phyloP scores from a whole-genome alignment of 2,797 vertebrate genomes.

The Sebastes taczanowskii region DNA sequence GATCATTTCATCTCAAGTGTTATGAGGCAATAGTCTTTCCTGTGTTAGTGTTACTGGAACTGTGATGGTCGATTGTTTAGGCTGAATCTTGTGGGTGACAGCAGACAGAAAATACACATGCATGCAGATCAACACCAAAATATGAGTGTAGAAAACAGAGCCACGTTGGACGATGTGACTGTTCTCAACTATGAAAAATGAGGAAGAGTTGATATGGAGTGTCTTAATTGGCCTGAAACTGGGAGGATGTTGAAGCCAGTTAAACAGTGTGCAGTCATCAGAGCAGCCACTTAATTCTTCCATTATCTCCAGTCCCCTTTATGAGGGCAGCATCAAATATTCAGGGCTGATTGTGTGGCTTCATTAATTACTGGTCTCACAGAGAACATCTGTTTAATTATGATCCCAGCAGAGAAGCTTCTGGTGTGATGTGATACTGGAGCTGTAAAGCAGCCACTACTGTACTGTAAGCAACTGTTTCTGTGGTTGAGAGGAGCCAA shows the following conservation, averaged over 20 bases:
- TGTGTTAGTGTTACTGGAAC: background rate
- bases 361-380: conserved; percentile 75
- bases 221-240: conserved; percentile 5
- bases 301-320: conserved; percentile 70
- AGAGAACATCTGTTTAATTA: conserved; percentile 78
- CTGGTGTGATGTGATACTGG: conserved; percentile 75
- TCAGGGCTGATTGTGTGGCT: conserved; percentile 67
- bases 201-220: background rate
- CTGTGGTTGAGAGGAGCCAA: conserved; percentile 33
- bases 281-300: conserved; percentile 64
- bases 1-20: background rate
- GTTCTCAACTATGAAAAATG: background rate
- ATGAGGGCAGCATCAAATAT: conserved; percentile 70
- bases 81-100: background rate
- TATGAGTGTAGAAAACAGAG: background rate
- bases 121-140: background rate
- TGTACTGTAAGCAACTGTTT: conserved; percentile 51
- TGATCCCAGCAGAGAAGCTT: conserved; percentile 68
- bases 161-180: background rate
- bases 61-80: background rate
- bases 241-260: conserved; percentile 16
- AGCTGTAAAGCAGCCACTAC: conserved; percentile 69
- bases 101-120: background rate
- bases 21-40: background rate
- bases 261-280: conserved; percentile 52